Percentiles rank a stretch among this genome's conserved stretches.
Evolutionary conservation across 2,888 invertebrate genomes (phyloP).

Genomic region (Lasioglossum vierecki): DNA sequence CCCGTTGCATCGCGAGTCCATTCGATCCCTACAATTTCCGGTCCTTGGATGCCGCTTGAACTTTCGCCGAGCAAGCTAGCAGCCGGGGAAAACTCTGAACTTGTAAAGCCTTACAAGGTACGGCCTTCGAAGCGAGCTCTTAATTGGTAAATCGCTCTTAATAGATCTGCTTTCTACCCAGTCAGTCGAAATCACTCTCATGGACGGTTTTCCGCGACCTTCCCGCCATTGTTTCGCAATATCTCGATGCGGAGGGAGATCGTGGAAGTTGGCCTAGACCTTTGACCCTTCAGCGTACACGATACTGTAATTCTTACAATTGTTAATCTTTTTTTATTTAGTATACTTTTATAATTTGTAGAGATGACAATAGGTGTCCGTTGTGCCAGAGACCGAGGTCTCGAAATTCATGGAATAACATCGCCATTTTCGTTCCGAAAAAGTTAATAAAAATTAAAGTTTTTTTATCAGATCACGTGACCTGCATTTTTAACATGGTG

Average conservation of each 20-base stretch:
- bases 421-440: neutral
- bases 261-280: neutral
- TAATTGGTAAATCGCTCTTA: constrained; percentile 67
- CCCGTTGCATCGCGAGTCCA: neutral
- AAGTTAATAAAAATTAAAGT: neutral
- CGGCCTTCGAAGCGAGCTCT: constrained; percentile 52
- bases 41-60: neutral
- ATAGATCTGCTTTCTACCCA: constrained; percentile 59
- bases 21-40: neutral
- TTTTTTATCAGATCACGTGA: too few relatives aligned
- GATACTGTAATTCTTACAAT: neutral
- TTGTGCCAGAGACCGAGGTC: too few relatives aligned
- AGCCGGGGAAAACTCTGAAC: constrained; percentile 47
- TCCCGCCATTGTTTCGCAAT: neutral
- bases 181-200: constrained; percentile 4
- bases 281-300: neutral
- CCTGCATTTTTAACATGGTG: too few relatives aligned
- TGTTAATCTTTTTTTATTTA: neutral
- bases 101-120: constrained; percentile 63
- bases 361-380: neutral
- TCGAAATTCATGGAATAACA: neutral
- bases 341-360: neutral
- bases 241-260: neutral
- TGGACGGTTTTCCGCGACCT: constrained; percentile 16
- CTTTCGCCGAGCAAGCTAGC: constrained; percentile 35